Evolutionary conservation across 1,140 invertebrate species (phyloP).

Genomic region (Apis laboriosa): DNA sequence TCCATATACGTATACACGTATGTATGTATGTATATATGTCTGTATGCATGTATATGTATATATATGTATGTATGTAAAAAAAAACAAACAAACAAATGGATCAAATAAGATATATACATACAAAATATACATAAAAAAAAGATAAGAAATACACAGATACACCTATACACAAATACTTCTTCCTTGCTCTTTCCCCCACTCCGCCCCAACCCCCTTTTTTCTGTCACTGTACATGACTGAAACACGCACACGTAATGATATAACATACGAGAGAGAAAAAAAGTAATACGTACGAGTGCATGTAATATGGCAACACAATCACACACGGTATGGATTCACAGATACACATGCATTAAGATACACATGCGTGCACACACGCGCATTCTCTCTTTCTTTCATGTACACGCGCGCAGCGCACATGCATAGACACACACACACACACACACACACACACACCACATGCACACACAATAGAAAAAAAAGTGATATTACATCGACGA

Average conservation of each 20-base stretch:
- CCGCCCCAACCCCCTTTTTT: constrained; percentile 3
- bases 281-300: constrained; percentile 8
- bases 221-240: constrained; percentile 16
- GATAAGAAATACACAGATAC: constrained; percentile 48
- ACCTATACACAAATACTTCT: constrained; percentile 49
- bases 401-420: background rate
- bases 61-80: constrained; percentile 63
- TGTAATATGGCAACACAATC: constrained; percentile 5
- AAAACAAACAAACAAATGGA: constrained; percentile 34
- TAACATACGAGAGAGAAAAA: constrained; percentile 18
- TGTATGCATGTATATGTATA: constrained; percentile 67
- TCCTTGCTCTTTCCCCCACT: constrained; percentile 15
- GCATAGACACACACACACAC: background rate
- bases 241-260: constrained; percentile 58
- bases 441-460: background rate
- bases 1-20: constrained; percentile 65
- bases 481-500: background rate
- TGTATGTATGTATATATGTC: constrained; percentile 64
- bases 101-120: constrained; percentile 58
- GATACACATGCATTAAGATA: background rate
- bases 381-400: background rate
- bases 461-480: no score
- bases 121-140: constrained; percentile 40
- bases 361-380: background rate
- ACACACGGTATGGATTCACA: constrained; percentile 12